Base-by-base conservation (phyloP, 1,140 invertebrate species). In the Orius insidiosus region DNA sequence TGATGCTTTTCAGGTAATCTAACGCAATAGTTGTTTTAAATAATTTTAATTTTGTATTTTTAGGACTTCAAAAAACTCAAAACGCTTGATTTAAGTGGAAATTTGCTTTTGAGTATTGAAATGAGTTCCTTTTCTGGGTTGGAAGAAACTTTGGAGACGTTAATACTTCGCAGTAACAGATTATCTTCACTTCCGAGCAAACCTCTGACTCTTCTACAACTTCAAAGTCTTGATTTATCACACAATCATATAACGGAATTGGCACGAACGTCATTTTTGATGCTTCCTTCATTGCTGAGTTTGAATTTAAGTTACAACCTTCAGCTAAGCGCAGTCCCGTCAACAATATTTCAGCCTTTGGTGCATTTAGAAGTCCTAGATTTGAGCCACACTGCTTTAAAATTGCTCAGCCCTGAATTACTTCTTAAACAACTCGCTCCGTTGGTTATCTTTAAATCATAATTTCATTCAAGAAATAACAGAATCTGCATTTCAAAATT, bases 301-400 rank as follows among this genome's bases (percentile, higher is more conserved):
- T 62, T 92, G 0, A 85, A 88, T 59, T 60, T 92, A 9, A 85
- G 82, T 52, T 66, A 71, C 6, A 89, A 89, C 60, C 68, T 69
- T 5, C 71, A 84, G 53, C 65, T 86, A 35, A 63, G 67, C 7
- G 65, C 68, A 1, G 56, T 76, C 30, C 73, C 69, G 6, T 65
- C 66, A 35, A 70, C 60, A 42, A 53, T 77, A 3, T 68, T 80
- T 30, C 68, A 72, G 30, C 62, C 72, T n/a, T 60, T 80, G 24
- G 62, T 64, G 2, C 67, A 69, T 30, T 58, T 87, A 30, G 60
- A 70, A 55, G 62, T 66, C 4, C 62, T 92, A 1, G 85, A 90
- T 59, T 61, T 89, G 33, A 81, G 80, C 45, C 60, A 71, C 32
- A 79, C 80, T 44, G 72, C 72, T 2, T 60, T 90, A 1, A 78